Conservation (phyloP, 2,888 invertebrate species). For the Microdon myrmicae region DNA sequence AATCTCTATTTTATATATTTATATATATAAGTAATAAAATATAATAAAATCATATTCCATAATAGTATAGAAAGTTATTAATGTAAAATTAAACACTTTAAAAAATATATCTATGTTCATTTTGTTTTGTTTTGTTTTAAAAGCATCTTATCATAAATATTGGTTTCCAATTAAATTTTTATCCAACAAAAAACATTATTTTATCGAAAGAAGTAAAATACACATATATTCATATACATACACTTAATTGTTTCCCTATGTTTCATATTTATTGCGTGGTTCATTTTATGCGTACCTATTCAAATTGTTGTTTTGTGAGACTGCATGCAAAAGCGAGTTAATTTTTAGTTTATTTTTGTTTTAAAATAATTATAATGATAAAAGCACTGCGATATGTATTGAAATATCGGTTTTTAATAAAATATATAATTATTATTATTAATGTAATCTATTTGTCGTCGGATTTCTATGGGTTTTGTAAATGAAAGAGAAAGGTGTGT, state of each 20-base stretch:
- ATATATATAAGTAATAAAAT: constrained; percentile 26
- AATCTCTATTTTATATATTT: constrained; percentile 36
- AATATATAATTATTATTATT: constrained; percentile 28
- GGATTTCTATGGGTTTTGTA: constrained; percentile 17
- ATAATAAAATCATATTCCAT: constrained; percentile 34
- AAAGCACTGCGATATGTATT: constrained; percentile 21
- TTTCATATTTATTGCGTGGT: constrained; percentile 29
- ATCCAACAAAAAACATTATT: constrained; percentile 27
- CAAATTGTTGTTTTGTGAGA: constrained; percentile 11
- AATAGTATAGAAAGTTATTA: constrained; percentile 41
- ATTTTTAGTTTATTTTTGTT: background rate
- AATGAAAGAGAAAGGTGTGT: constrained; percentile 20
- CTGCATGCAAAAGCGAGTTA: constrained; percentile 25
- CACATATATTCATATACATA: constrained; percentile 30
- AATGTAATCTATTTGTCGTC: constrained; percentile 17
- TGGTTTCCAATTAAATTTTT: constrained; percentile 14
- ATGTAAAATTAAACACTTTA: constrained; percentile 46
- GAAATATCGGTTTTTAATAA: constrained; percentile 14
- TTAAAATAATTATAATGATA: constrained; percentile 6
- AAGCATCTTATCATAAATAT: constrained; percentile 40
- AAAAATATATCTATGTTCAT: constrained; percentile 46
- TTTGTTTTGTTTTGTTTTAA: constrained; percentile 33
- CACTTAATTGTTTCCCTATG: constrained; percentile 20
- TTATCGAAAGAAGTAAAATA: constrained; percentile 32
- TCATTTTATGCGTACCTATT: constrained; percentile 22